Conservation (phyloP, 2,797 vertebrate species). For the Knipowitschia caucasica region DNA sequence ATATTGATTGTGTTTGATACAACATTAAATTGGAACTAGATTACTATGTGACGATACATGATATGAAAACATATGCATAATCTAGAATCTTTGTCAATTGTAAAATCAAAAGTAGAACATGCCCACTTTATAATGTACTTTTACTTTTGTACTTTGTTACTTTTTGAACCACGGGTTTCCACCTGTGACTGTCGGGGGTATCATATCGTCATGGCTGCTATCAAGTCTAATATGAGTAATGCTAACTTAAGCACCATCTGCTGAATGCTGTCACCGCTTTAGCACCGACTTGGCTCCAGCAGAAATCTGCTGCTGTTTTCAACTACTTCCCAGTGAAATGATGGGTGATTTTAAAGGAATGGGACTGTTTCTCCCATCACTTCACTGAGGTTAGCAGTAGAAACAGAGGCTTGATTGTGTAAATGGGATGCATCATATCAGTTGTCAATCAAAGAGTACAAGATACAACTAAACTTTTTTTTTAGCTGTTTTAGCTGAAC, state of each 20-base stretch:
- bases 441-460: constrained; percentile 1
- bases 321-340: constrained; percentile 36
- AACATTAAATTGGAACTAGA: no score
- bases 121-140: no score
- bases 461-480: background rate
- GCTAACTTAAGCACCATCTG: constrained; percentile 65
- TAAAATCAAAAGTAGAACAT: no score
- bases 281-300: constrained; percentile 23
- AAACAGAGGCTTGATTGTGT: constrained; percentile 22
- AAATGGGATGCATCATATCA: constrained; percentile 16
- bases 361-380: constrained; percentile 38
- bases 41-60: no score
- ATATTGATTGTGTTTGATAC: no score
- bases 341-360: constrained; percentile 35
- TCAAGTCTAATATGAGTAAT: constrained; percentile 56
- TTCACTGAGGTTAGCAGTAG: constrained; percentile 20
- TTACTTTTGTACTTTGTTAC: no score
- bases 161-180: no score
- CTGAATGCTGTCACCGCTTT: constrained; percentile 44
- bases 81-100: no score
- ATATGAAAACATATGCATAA: no score
- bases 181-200: constrained; percentile 56
- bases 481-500: background rate
- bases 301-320: constrained; percentile 30
- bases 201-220: constrained; percentile 53